These are phyloP conservation scores for Stenichneumon culpator DNA, from an alignment of 2,888 invertebrate species.

Conservation along the genomic window DNA sequence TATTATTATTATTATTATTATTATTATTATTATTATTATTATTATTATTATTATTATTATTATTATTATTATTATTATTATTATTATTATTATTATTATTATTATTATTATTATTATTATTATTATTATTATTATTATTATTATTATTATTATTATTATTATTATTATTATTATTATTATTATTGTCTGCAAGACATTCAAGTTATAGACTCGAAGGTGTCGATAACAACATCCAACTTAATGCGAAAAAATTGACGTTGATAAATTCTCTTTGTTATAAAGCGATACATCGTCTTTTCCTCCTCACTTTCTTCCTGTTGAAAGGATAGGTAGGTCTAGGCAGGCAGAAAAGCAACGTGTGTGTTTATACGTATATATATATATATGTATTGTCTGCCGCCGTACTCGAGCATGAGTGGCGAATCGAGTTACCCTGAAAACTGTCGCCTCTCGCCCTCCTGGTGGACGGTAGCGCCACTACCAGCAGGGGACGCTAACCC, in stretches of 20 bases:
- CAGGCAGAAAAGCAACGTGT: conserved; percentile 26
- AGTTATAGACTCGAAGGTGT: background rate
- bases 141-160: too few relatives aligned
- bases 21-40: background rate
- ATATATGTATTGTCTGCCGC: background rate
- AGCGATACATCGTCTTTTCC: conserved; percentile 76
- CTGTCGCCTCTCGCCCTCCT: conserved; percentile 46
- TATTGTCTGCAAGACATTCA: background rate
- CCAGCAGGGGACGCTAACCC: conserved; percentile 10
- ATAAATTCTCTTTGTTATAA: conserved; percentile 79
- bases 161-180: too few relatives aligned
- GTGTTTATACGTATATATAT: conserved; percentile 18
- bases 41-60: background rate
- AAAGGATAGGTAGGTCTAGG: conserved; percentile 24
- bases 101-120: background rate
- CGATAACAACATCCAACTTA: background rate
- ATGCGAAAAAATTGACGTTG: conserved; percentile 77
- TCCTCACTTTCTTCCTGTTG: conserved; percentile 2
- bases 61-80: background rate
- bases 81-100: background rate
- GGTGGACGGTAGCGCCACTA: conserved; percentile 3
- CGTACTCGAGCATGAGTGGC: conserved; percentile 19
- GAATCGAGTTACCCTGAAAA: conserved; percentile 63
- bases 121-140: background rate
- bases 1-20: background rate